Evolutionary conservation across 1,140 invertebrate genomes (phyloP).

Genomic region (Kradibia gibbosae): DNA sequence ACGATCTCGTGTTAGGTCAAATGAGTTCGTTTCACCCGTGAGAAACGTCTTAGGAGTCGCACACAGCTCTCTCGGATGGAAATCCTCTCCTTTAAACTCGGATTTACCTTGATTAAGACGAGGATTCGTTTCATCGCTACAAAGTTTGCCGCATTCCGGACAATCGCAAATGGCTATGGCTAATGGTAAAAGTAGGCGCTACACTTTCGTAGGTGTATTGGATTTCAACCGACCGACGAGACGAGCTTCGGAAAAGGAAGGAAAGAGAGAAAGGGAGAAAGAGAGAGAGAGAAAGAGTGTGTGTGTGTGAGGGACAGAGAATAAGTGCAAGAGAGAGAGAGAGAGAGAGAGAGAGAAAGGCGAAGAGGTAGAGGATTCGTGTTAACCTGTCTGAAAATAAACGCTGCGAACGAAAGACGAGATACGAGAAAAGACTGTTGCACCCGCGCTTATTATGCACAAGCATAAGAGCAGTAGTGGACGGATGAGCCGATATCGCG

Average conservation of each 20-base stretch:
- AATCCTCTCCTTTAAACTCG: no score
- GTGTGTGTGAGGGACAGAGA: no score
- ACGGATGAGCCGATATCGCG: slow-evolving; percentile 28
- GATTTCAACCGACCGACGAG: slow-evolving; percentile 5
- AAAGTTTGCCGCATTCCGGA: slow-evolving; percentile 8
- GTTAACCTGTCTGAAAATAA: slow-evolving; percentile 31
- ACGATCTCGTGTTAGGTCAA: no score
- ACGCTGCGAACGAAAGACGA: background rate
- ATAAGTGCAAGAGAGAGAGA: background rate
- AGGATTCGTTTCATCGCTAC: background rate
- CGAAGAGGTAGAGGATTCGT: background rate
- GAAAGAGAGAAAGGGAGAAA: background rate
- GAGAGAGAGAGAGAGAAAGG: background rate
- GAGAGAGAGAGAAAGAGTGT: background rate
- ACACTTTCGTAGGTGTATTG: background rate
- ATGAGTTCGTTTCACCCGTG: no score
- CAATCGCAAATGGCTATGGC: background rate
- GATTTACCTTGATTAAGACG: background rate
- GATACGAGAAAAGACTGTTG: slow-evolving; percentile 21
- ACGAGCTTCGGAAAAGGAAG: no score
- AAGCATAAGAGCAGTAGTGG: background rate
- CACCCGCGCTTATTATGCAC: slow-evolving; percentile 29
- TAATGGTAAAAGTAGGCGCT: slow-evolving; percentile 4
- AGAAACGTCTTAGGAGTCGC: no score
- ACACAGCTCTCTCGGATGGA: no score